Base-by-base conservation (phyloP, 2,113 vertebrate genomes). In the Limanda limanda region DNA sequence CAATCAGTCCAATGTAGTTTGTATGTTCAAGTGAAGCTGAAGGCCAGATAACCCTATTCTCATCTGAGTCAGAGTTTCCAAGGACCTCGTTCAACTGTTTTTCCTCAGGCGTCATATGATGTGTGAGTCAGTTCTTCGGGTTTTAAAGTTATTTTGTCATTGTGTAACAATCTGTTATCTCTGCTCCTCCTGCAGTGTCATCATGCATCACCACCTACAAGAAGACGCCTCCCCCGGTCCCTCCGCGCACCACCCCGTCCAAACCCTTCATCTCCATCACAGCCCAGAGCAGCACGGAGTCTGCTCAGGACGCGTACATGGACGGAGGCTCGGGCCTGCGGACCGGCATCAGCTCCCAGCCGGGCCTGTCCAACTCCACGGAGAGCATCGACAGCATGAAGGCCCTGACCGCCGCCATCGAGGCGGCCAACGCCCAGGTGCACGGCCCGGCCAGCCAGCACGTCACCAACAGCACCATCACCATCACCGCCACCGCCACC, bases 321-420 rank as follows among this genome's bases (percentile, higher is more conserved):
- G 98, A 99, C 4, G 96, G 97, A 23, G 95, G 87, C 48, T 71
- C 96, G 0, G 95, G 96, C 45, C 94, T 94, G 45, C 95, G 97
- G 37, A 92, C 95, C 1, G 96, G 97, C 79, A 96, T 97, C 79
- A 94, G 95, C 82, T 97, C 96, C 76, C 97, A 98, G 89, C 97
- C 97, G 11, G 97, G 96, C 83, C 96, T 99, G 81, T 98, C 97
- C 95, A 99, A 99, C 93, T 99, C 98, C 92, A 99, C 97, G 0
- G 98, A 99, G 93, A 99, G 98, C 92, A 96, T 99, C 83, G 98
- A 99, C 94, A 99, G 97, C 93, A 99, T 99, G 97, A 99, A 99
- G 91, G 98, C 98, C 0, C 94, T 99, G 89, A 99, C 97, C 0
- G 98, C 98, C 0, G 98, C 98, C 88, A 99, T 99, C 40, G 98